These are phyloP conservation scores for Megaptera novaeangliae DNA, from an alignment of 2,113 vertebrate genomes.

Conservation along the genomic window DNA sequence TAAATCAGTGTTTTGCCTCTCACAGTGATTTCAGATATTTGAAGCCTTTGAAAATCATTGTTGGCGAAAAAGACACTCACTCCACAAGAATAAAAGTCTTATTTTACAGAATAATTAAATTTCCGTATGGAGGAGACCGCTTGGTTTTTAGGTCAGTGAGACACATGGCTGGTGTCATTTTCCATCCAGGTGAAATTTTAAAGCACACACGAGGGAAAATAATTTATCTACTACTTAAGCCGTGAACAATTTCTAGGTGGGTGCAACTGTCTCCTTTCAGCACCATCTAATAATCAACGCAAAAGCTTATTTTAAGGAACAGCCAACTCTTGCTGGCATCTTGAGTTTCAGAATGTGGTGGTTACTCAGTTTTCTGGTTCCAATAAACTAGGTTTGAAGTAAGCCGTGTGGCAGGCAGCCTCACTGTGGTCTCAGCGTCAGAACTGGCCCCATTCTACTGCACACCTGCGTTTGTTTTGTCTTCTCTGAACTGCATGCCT, in stretches of 20 bases:
- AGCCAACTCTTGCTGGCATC: neutral
- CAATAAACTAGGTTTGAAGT: neutral
- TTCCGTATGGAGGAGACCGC: neutral
- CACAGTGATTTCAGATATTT: neutral
- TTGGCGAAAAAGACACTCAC: neutral
- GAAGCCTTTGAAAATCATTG: conserved; percentile 1
- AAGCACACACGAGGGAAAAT: neutral
- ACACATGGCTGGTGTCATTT: neutral
- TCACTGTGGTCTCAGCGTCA: neutral
- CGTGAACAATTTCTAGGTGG: neutral
- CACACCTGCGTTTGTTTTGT: conserved; percentile 1
- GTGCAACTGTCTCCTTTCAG: neutral
- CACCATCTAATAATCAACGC: neutral
- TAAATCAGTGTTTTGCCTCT: neutral
- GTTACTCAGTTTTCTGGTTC: neutral
- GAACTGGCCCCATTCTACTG: neutral
- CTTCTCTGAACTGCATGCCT: neutral
- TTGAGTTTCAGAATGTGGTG: neutral
- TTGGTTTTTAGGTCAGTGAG: neutral
- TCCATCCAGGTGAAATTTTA: neutral
- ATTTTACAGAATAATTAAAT: neutral
- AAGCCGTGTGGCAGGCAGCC: neutral
- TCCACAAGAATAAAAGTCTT: neutral
- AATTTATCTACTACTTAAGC: neutral
- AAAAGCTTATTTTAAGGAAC: neutral